These are phyloP conservation scores for Gymnosoma rotundatum DNA, from an alignment of 2,888 invertebrate genomes.

Conservation along the genomic window DNA sequence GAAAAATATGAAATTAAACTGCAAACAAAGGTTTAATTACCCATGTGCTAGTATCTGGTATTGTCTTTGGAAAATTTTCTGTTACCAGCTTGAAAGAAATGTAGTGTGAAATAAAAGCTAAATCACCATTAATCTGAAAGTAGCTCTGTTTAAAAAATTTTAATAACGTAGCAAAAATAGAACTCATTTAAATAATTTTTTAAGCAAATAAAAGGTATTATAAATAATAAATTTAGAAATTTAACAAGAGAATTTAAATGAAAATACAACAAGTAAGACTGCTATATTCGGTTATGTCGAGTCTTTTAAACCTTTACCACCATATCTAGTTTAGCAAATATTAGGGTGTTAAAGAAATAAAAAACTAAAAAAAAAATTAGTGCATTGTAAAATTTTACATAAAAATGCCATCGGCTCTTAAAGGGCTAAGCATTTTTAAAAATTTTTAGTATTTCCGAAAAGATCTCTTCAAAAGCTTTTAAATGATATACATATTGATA, in stretches of 20 bases:
- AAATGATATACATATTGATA: no score
- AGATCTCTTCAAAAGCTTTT: no score
- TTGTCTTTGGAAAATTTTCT: conserved; percentile 46
- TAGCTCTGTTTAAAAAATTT: conserved; percentile 21
- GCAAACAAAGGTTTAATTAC: conserved; percentile 65
- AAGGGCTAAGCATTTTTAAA: no score
- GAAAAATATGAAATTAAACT: conserved; percentile 52
- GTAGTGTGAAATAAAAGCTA: conserved; percentile 26
- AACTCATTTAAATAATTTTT: conserved; percentile 1
- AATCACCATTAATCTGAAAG: conserved; percentile 50
- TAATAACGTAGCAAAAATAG: background rate
- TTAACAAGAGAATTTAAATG: background rate
- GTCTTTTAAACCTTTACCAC: no score
- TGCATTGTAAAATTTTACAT: no score
- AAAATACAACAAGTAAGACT: no score
- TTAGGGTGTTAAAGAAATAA: no score
- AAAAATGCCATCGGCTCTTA: no score
- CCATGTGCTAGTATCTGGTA: conserved; percentile 62
- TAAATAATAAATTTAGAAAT: background rate
- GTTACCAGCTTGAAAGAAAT: conserved; percentile 37
- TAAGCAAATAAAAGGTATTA: background rate
- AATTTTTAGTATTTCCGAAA: no score
- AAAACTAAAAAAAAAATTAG: no score
- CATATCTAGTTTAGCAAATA: no score
- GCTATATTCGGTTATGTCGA: no score